These are phyloP conservation scores for Brachypteracias leptosomus DNA, from an alignment of 2,113 vertebrate species.

Conservation along the genomic window DNA sequence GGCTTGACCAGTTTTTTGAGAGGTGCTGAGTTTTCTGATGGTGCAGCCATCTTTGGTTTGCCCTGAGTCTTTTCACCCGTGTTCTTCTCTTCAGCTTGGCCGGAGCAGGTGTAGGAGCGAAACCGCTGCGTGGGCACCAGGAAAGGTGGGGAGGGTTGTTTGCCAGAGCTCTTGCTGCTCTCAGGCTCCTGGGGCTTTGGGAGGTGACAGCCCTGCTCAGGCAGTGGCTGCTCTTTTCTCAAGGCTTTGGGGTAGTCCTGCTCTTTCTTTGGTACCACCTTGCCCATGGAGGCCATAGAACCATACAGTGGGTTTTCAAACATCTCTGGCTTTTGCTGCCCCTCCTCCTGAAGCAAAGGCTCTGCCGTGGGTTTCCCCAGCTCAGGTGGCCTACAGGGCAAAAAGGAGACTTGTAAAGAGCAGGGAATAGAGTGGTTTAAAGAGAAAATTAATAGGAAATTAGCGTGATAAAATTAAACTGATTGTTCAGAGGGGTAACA, in stretches of 20 bases:
- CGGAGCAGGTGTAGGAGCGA: conserved; percentile 87
- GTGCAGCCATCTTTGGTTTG: conserved; percentile 63
- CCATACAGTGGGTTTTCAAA: conserved; percentile 95
- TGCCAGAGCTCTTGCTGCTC: conserved; percentile 45
- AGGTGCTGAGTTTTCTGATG: conserved; percentile 1
- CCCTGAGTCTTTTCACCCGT: conserved; percentile 63
- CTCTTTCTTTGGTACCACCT: conserved; percentile 72
- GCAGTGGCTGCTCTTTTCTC: conserved; percentile 75
- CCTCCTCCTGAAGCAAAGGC: conserved; percentile 63
- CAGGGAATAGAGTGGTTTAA: neutral
- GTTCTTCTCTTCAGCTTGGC: conserved; percentile 56
- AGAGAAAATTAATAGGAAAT: neutral
- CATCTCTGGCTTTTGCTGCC: conserved; percentile 81
- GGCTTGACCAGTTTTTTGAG: conserved; percentile 84
- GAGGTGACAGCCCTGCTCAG: conserved; percentile 69
- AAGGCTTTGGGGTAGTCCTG: conserved; percentile 70
- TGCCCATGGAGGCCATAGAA: conserved; percentile 72
- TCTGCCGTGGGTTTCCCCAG: conserved; percentile 53
- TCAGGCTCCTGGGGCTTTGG: conserved; percentile 78
- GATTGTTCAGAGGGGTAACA: neutral
- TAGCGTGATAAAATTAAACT: neutral
- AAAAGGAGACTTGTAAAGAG: conserved; percentile 1
- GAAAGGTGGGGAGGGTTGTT: conserved; percentile 50
- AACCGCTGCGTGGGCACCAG: conserved; percentile 78
- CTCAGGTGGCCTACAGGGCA: conserved; percentile 39